phyloP scores from a whole-genome alignment of 2,888 invertebrate genomes.

The Sclerodermus sp. region DNA sequence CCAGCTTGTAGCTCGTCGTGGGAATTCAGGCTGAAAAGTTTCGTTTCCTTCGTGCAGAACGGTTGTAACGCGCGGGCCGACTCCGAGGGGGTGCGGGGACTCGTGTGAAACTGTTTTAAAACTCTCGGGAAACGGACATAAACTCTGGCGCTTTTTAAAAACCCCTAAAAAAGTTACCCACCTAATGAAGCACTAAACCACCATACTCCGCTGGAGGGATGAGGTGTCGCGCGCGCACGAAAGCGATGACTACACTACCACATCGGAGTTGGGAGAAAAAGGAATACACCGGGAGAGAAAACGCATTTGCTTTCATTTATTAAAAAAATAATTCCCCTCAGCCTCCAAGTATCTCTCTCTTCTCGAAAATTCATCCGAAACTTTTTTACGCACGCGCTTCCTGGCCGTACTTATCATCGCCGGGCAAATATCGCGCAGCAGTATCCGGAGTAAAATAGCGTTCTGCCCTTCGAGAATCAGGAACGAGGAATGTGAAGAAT shows the following conservation, averaged over 20 bases:
- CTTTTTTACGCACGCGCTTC: no score
- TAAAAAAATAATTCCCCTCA: no score
- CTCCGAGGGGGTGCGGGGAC: constrained; percentile 15
- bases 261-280: constrained; percentile 20
- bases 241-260: constrained; percentile 22
- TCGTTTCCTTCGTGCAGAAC: constrained; percentile 16
- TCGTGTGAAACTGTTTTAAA: constrained; percentile 35
- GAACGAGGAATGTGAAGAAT: no score
- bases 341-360: no score
- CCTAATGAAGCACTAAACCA: constrained; percentile 42
- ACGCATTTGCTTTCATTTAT: no score
- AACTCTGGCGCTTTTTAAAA: constrained; percentile 44
- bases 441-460: no score
- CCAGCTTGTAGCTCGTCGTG: background rate
- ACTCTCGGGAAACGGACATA: constrained; percentile 39
- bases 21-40: constrained; percentile 26
- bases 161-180: constrained; percentile 42
- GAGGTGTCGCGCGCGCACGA: constrained; percentile 22
- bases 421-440: no score
- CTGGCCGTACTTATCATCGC: no score
- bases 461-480: no score
- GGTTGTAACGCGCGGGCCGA: constrained; percentile 10
- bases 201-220: constrained; percentile 20
- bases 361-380: constrained; percentile 17
- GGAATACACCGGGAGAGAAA: no score